Percentiles rank a stretch among this genome's conserved stretches.
phyloP scores from a whole-genome alignment of 2,797 vertebrate genomes.

The Martes flavigula region DNA sequence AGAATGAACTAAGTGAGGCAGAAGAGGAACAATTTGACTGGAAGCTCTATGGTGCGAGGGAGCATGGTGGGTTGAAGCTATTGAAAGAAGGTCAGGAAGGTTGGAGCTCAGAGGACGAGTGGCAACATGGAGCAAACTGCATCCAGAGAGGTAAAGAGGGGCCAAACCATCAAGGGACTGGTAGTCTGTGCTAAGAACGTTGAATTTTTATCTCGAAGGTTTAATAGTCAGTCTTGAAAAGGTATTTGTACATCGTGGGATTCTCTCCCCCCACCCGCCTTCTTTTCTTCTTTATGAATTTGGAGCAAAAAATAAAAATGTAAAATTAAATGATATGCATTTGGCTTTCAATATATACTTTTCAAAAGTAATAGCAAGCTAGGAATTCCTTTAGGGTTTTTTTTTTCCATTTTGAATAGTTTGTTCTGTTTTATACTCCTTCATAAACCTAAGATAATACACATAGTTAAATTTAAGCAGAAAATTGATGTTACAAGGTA shows the following conservation, averaged over 20 bases:
- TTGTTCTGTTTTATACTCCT: not conserved
- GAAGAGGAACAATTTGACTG: not conserved
- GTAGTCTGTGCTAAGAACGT: not conserved
- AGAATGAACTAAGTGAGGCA: not conserved
- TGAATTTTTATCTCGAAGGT: not conserved
- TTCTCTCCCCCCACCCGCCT: not conserved
- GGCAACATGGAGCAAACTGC: not conserved
- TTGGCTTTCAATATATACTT: not conserved
- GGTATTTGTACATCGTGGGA: not conserved
- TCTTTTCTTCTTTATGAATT: not conserved
- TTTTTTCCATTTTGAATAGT: not conserved
- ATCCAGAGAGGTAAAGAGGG: not conserved
- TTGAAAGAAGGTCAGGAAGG: not conserved
- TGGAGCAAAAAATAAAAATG: not conserved
- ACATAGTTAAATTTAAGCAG: not conserved
- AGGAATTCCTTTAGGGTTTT: not conserved
- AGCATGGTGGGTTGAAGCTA: not conserved
- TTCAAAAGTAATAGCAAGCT: not conserved
- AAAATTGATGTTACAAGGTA: not conserved
- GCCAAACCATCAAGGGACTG: not conserved
- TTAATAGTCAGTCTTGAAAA: not conserved
- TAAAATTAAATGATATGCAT: not conserved
- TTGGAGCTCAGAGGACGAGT: not conserved
- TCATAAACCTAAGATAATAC: not conserved
- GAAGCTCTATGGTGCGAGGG: not conserved